A percentile compares a stretch with the other conserved stretches of the same genome.
phyloP scores from a whole-genome alignment of 2,888 invertebrate species.

The Cyrtodaria siliqua region DNA sequence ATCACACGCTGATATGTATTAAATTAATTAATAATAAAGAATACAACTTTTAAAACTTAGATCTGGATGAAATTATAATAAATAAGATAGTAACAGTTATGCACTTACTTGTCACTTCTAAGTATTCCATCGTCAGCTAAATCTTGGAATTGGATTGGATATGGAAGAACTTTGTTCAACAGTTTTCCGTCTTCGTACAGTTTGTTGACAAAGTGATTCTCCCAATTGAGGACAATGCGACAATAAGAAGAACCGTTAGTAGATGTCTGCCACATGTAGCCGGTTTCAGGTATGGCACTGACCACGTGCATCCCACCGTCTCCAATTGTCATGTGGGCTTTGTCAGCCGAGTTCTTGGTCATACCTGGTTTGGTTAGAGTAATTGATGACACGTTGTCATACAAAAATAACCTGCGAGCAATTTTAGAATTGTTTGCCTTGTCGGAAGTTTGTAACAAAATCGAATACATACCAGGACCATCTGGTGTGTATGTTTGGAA shows the following conservation, averaged over 20 bases:
- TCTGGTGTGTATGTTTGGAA: not conserved
- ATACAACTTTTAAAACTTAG: too few species aligned
- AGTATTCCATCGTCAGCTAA: conserved; percentile 33
- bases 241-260: not conserved
- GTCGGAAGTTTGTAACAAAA: not conserved
- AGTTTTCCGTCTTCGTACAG: conserved; percentile 47
- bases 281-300: conserved; percentile 3
- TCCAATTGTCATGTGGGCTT: too few species aligned
- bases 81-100: too few species aligned
- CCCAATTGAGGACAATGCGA: conserved; percentile 50
- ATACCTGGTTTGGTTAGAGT: not conserved
- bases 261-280: conserved; percentile 59
- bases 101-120: conserved; percentile 38
- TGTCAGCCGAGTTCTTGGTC: too few species aligned
- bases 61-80: too few species aligned
- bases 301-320: not conserved
- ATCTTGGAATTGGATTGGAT: conserved; percentile 48
- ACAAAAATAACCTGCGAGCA: not conserved
- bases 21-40: too few species aligned
- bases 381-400: not conserved
- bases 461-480: not conserved
- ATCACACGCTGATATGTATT: too few species aligned
- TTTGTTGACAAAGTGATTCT: conserved; percentile 62
- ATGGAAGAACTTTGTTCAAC: conserved; percentile 54
- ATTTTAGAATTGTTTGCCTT: conserved; percentile 7